Percentiles rank a stretch among this genome's conserved stretches.
These are phyloP conservation scores for Oreamnos americanus DNA, from an alignment of 2,113 vertebrate species.

Conservation along the genomic window DNA sequence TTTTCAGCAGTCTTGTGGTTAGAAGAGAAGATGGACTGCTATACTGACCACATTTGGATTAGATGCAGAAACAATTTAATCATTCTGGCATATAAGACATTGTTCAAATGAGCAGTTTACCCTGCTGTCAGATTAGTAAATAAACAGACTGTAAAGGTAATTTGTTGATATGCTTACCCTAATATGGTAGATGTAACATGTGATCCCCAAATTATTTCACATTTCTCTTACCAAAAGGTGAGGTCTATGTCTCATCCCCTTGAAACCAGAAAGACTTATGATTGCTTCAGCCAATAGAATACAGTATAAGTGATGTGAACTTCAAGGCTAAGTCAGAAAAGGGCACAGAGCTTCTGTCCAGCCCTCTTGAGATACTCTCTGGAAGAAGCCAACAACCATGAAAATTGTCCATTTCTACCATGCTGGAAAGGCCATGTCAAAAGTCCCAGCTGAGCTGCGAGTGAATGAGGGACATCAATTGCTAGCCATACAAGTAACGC, in stretches of 20 bases:
- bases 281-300: neutral
- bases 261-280: neutral
- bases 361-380: neutral
- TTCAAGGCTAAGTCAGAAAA: neutral
- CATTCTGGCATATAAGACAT: neutral
- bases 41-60: neutral
- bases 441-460: neutral
- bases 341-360: neutral
- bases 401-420: neutral
- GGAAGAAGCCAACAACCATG: neutral
- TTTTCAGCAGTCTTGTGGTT: constrained; percentile 40
- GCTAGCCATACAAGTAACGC: neutral
- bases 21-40: neutral
- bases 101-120: neutral
- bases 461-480: neutral
- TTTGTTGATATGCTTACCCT: neutral
- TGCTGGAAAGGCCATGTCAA: neutral
- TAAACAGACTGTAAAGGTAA: neutral
- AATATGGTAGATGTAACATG: neutral
- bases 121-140: neutral
- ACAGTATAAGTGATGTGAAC: neutral
- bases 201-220: neutral
- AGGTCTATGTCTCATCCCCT: neutral
- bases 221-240: neutral
- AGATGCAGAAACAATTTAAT: neutral